Percentiles rank a stretch among this genome's conserved stretches.
phyloP scores from a whole-genome alignment of 1,140 invertebrate species.

The Marisa cornuarietis region DNA sequence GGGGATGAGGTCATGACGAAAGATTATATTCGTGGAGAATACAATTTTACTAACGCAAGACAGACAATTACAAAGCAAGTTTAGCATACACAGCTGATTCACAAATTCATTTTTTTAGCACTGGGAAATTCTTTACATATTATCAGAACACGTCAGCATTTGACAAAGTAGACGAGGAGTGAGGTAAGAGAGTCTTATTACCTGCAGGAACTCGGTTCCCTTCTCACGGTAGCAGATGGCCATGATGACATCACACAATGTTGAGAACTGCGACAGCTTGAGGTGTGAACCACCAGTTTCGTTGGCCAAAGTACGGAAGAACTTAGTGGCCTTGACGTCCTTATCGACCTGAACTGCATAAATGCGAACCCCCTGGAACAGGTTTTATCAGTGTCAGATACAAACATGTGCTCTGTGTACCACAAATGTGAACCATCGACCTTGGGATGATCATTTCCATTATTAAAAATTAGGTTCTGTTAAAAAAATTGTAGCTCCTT shows the following conservation, averaged over 20 bases:
- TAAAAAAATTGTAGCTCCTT: too few species aligned
- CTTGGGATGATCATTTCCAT: too few species aligned
- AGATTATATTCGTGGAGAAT: not conserved
- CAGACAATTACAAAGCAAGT: not conserved
- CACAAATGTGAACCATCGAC: too few species aligned
- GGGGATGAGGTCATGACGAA: not conserved
- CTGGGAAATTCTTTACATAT: too few species aligned
- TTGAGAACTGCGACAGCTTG: slow-evolving; percentile 31
- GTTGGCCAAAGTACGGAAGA: slow-evolving; percentile 33
- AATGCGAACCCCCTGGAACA: slow-evolving; percentile 34
- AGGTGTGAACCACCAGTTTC: slow-evolving; percentile 36
- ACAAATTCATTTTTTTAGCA: slow-evolving; percentile 26
- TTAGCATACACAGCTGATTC: not conserved
- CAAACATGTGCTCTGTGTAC: too few species aligned
- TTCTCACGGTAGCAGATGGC: slow-evolving; percentile 43
- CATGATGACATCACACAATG: slow-evolving; percentile 44
- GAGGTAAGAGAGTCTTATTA: not conserved
- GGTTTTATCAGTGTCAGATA: too few species aligned
- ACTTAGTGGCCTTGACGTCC: not conserved
- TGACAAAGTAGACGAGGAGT: not conserved
- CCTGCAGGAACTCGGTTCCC: slow-evolving; percentile 3
- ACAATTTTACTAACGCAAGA: not conserved
- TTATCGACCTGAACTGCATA: slow-evolving; percentile 39
- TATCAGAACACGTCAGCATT: too few species aligned
- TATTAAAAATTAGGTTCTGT: too few species aligned